Evolutionary conservation across 2,113 vertebrate species (phyloP), one percentile per base, ranked within the genome.

Genomic region (Epinephelus fuscoguttatus): DNA sequence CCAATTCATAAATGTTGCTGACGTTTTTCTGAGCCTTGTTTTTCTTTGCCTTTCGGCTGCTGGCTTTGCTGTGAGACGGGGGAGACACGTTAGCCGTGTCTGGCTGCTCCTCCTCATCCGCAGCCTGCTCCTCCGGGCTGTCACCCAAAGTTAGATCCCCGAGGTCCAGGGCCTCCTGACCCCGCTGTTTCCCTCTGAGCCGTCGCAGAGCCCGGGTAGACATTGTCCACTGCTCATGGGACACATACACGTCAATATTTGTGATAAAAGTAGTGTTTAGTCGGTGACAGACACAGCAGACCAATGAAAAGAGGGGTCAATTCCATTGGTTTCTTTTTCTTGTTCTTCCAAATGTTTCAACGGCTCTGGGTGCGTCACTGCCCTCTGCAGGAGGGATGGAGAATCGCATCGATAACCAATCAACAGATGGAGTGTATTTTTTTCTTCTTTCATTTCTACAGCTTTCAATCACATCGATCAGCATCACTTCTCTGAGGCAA

Each of bases 201-300:
- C 97, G 96, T 59, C 98, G 90, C 86, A 99, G 88, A 88, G 97
- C 97, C 91, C 98, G 95, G 13, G 94, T 96, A 82, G 98, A 99
- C 97, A 99, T 99, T 19, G 15, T 80, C 52, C 19, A 11, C 72
- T 67, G 11, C 17, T 73, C n/a, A 47, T 12, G 27, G 30, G 15
- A 49, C n/a, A 69, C 75, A 73, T 15, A 70, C 27, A 66, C 55
- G 2, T 19, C 0, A 53, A 45, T 53, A 17, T 10, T 42, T 1
- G 30, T 4, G 21, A 59, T 61, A 66, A 50, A 68, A 62, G 19
- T 1, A 2, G 18, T 37, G 49, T 37, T 33, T 52, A 12, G 15
- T 42, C 47, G 42, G 56, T 80, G 64, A 68, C 70, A 86, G 3
- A 3, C 68, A 76, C 21, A 61, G 27, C 40, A 56, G 33, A 21